These are phyloP conservation scores for Helarctos malayanus DNA, from an alignment of 2,797 vertebrate genomes.

Conservation along the genomic window DNA sequence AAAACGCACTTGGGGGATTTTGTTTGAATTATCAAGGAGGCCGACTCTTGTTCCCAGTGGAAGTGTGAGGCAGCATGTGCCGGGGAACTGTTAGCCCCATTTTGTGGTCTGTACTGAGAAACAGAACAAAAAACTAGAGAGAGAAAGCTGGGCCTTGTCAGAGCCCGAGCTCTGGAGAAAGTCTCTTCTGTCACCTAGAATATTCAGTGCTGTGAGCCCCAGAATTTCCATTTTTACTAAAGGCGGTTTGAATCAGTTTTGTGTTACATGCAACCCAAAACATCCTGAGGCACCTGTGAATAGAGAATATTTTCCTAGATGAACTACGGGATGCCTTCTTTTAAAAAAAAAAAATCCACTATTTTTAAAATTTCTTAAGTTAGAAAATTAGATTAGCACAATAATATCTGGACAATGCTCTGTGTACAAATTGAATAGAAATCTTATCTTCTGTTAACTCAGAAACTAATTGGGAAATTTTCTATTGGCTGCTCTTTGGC, in stretches of 20 bases:
- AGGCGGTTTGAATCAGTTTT: constrained; percentile 1
- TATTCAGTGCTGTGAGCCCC: neutral
- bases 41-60: neutral
- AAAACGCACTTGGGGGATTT: neutral
- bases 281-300: neutral
- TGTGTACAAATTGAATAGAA: neutral
- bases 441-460: constrained; percentile 19
- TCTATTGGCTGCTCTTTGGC: neutral
- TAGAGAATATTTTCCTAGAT: neutral
- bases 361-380: constrained; percentile 35
- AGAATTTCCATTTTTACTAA: neutral
- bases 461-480: neutral
- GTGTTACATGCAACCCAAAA: neutral
- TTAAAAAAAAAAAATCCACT: neutral
- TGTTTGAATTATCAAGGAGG: neutral
- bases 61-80: neutral
- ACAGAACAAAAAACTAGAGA: neutral
- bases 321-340: neutral
- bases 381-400: neutral
- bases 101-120: neutral
- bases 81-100: neutral
- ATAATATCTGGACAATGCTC: neutral
- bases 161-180: neutral
- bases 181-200: neutral
- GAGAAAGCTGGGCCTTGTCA: neutral